phyloP scores from a whole-genome alignment of 1,140 invertebrate species.

The Dendrolimus punctatus region DNA sequence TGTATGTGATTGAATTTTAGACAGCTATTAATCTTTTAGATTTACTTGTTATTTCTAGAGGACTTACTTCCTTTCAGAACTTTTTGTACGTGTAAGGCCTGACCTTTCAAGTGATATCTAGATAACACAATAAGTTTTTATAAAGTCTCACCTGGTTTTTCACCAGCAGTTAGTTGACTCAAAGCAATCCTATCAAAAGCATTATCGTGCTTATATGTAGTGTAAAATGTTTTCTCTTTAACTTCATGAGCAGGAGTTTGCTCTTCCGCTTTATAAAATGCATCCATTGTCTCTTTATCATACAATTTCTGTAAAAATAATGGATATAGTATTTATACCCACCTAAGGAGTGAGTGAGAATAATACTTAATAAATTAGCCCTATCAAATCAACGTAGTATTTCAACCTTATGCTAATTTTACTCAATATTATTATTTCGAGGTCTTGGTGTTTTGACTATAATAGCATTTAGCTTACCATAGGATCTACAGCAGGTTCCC shows the following conservation, averaged over 20 bases:
- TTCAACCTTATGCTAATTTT: background rate
- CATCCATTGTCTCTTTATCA: conserved; percentile 47
- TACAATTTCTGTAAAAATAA: conserved; percentile 44
- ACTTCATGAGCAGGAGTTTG: conserved; percentile 33
- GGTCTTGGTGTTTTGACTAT: background rate
- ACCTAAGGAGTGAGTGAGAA: too few relatives aligned
- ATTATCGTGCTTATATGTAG: conserved; percentile 40
- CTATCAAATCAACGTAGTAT: too few relatives aligned
- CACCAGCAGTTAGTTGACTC: conserved; percentile 47
- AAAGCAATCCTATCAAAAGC: conserved; percentile 47
- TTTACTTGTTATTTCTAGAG: background rate
- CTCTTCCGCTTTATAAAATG: conserved; percentile 35
- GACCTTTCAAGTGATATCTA: too few relatives aligned
- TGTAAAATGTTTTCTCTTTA: conserved; percentile 21
- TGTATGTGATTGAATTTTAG: too few relatives aligned
- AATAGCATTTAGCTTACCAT: conserved; percentile 30
- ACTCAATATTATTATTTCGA: background rate
- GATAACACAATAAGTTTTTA: background rate
- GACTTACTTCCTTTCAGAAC: too few relatives aligned
- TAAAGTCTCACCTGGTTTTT: conserved; percentile 30
- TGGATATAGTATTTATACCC: background rate
- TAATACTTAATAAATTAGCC: too few relatives aligned
- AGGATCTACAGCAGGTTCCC: conserved; percentile 50
- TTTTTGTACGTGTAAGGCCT: too few relatives aligned
- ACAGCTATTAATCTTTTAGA: background rate